These are phyloP conservation scores for Andrena chrysosceles DNA, from an alignment of 2,888 invertebrate species.

Conservation along the genomic window DNA sequence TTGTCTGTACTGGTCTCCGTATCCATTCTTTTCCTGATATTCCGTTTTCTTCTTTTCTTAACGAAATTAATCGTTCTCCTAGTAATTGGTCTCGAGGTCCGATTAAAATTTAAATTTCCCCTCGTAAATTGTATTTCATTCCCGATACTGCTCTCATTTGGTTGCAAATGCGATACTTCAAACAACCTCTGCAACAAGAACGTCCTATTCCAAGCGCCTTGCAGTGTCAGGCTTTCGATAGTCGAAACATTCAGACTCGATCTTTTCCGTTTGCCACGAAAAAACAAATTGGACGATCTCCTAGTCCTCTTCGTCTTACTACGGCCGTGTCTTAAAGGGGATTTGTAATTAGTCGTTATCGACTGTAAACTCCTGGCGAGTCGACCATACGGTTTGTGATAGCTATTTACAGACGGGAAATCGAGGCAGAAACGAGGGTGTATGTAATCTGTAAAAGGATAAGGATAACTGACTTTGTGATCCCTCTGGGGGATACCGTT, in stretches of 20 bases:
- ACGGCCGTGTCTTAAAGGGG: slow-evolving; percentile 15
- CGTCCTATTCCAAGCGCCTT: slow-evolving; percentile 25
- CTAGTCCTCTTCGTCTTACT: slow-evolving; percentile 5
- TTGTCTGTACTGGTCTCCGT: fast-evolving
- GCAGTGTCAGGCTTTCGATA: not conserved
- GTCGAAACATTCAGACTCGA: not conserved
- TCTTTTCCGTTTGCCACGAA: slow-evolving; percentile 28
- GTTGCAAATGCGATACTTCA: not conserved
- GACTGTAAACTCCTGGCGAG: slow-evolving; percentile 52
- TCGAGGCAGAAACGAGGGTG: slow-evolving; percentile 32
- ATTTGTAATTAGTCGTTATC: slow-evolving; percentile 28
- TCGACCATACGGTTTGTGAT: slow-evolving; percentile 13
- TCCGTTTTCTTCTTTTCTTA: slow-evolving; percentile 39
- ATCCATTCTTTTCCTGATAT: not conserved
- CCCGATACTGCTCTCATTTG: not conserved
- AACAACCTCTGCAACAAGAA: slow-evolving; percentile 30
- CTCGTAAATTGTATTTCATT: not conserved
- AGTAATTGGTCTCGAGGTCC: not conserved
- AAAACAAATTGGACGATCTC: slow-evolving; percentile 14
- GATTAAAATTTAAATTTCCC: not conserved
- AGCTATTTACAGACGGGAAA: slow-evolving; percentile 20
- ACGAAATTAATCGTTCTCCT: not conserved
- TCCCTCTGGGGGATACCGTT: slow-evolving; percentile 13
- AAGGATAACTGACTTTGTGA: slow-evolving; percentile 57
- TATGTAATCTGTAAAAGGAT: slow-evolving; percentile 49